Percentiles rank a stretch among this genome's conserved stretches.
Conservation (phyloP, 2,888 invertebrate species). For the Eupithecia insigniata region DNA sequence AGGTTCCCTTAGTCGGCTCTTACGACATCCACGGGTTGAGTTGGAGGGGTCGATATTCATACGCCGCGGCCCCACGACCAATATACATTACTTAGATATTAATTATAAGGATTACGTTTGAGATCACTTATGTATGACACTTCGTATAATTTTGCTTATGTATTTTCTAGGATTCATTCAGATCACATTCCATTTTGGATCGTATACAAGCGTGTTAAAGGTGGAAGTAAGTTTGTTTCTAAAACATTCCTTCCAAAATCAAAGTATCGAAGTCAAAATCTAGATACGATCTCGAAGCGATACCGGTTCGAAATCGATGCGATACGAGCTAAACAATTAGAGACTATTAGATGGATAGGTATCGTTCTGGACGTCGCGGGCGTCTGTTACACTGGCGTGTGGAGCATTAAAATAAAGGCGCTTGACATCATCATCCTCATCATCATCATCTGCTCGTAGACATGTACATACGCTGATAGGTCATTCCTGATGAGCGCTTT, state of each 20-base stretch:
- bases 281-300: conserved; percentile 37
- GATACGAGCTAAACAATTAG: conserved; percentile 75
- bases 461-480: no score
- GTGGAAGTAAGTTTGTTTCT: neutral
- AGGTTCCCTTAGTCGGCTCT: no score
- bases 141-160: neutral
- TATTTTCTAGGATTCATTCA: neutral
- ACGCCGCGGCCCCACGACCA: no score
- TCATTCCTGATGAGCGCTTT: no score
- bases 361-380: conserved; percentile 58
- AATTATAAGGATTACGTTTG: no score
- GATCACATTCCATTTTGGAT: neutral
- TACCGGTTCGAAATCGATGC: conserved; percentile 41
- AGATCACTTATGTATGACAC: neutral
- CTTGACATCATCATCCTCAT: neutral
- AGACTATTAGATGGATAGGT: conserved; percentile 74
- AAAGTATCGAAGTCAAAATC: conserved; percentile 2
- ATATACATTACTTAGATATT: no score
- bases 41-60: no score
- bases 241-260: conserved; percentile 6
- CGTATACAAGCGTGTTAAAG: neutral
- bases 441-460: no score
- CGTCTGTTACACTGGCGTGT: conserved; percentile 53
- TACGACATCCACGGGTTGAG: no score
- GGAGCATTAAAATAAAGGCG: conserved; percentile 14